phyloP scores from a whole-genome alignment of 1,140 invertebrate genomes.

The Drosophila guanche region DNA sequence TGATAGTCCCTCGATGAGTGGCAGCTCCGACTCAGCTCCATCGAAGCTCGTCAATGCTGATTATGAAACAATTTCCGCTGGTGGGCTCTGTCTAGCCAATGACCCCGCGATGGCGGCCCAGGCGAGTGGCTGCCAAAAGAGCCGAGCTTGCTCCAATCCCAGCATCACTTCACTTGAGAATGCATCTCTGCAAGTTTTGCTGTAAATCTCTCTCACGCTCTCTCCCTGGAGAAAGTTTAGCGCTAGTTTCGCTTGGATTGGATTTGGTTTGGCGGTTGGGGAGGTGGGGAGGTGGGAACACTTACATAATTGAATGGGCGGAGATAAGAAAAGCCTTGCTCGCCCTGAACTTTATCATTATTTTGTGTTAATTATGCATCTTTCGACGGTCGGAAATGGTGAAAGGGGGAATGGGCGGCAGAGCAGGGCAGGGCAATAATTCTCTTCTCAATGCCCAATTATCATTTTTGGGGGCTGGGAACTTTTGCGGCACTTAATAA shows the following conservation, averaged over 20 bases:
- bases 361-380: conserved; percentile 80
- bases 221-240: conserved; percentile 98
- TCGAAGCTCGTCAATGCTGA: conserved; percentile 49
- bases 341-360: conserved; percentile 75
- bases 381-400: conserved; percentile 50
- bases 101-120: background rate
- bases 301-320: conserved; percentile 55
- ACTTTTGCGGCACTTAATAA: conserved; percentile 78
- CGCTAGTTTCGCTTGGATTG: conserved; percentile 88
- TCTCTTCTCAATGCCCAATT: conserved; percentile 69
- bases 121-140: conserved; percentile 29
- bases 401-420: background rate
- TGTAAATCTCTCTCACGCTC: conserved; percentile 86
- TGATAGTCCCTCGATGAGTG: too few species aligned
- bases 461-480: conserved; percentile 71
- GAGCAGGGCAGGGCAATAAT: background rate
- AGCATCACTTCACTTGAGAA: conserved; percentile 95
- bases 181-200: conserved; percentile 98
- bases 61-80: conserved; percentile 66
- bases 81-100: conserved; percentile 1
- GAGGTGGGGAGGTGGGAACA: conserved; percentile 4
- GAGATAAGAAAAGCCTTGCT: conserved; percentile 62
- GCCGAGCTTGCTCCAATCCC: conserved; percentile 60
- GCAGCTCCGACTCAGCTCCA: too few species aligned
- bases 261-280: background rate